Percentiles rank a stretch among this genome's conserved stretches.
These are phyloP conservation scores for Eleginops maclovinus DNA, from an alignment of 2,113 vertebrate genomes.

Conservation along the genomic window DNA sequence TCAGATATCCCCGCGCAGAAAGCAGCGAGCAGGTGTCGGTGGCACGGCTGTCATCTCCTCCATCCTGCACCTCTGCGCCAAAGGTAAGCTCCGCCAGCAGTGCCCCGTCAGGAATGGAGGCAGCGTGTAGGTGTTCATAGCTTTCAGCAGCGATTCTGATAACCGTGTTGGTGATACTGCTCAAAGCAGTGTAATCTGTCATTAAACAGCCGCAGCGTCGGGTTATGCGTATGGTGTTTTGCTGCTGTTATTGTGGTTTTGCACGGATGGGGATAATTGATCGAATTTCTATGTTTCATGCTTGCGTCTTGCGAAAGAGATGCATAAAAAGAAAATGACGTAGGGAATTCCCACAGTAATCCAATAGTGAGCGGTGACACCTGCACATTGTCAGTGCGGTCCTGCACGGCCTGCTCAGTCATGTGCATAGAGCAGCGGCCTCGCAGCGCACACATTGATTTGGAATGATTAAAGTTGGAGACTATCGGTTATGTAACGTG, in stretches of 20 bases:
- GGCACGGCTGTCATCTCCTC: conserved; percentile 30
- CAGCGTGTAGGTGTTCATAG: conserved; percentile 33
- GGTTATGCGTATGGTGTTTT: not conserved
- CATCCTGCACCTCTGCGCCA: conserved; percentile 75
- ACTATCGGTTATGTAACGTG: conserved; percentile 65
- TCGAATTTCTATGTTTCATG: conserved; percentile 25
- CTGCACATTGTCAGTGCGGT: conserved; percentile 66
- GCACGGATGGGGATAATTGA: not conserved
- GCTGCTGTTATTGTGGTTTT: not conserved
- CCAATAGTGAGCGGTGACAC: conserved; percentile 71
- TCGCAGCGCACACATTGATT: conserved; percentile 20
- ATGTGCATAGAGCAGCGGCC: conserved; percentile 49
- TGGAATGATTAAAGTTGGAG: conserved; percentile 60
- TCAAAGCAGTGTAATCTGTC: conserved; percentile 28
- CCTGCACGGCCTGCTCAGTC: conserved; percentile 46
- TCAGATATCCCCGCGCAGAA: conserved; percentile 29
- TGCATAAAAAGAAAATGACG: conserved; percentile 71
- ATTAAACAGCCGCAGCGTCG: conserved; percentile 48
- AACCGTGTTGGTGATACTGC: conserved; percentile 25
- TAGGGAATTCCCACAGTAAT: conserved; percentile 84
- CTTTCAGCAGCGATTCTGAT: conserved; percentile 13
- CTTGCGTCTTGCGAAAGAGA: conserved; percentile 36
- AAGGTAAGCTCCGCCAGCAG: conserved; percentile 69
- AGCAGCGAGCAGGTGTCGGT: conserved; percentile 40
- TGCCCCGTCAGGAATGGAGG: conserved; percentile 3